phyloP scores from a whole-genome alignment of 2,113 vertebrate genomes.

The Cinclus cinclus region DNA sequence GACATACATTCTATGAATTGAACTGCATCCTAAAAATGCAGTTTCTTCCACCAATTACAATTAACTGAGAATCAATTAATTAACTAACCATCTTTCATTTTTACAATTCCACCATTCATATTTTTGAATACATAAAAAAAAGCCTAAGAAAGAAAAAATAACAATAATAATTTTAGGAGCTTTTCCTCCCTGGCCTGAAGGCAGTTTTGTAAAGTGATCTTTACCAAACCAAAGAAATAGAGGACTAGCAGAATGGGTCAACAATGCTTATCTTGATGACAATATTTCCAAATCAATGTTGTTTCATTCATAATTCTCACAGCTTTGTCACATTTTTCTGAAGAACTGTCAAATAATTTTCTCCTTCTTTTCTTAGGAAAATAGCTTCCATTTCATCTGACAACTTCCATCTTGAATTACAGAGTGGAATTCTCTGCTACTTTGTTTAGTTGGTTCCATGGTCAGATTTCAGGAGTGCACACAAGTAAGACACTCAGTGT shows the following conservation, averaged over 20 bases:
- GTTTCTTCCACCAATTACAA: not conserved
- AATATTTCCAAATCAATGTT: not conserved
- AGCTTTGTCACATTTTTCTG: not conserved
- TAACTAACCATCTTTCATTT: not conserved
- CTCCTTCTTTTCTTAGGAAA: not conserved
- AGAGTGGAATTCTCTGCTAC: not conserved
- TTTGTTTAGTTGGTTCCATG: not conserved
- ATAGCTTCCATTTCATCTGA: not conserved
- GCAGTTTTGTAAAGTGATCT: not conserved
- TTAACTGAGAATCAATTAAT: not conserved
- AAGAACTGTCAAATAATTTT: not conserved
- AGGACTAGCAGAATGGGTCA: not conserved
- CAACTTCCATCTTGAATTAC: not conserved
- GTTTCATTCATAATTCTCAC: not conserved
- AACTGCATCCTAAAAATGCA: not conserved
- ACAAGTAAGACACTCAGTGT: not conserved
- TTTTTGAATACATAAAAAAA: not conserved
- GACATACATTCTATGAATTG: not conserved
- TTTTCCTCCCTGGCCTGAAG: not conserved
- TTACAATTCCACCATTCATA: not conserved
- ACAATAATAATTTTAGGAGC: not conserved
- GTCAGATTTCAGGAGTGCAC: not conserved
- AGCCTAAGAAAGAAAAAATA: not conserved
- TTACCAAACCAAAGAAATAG: not conserved
- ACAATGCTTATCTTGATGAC: not conserved